Evolutionary conservation across 2,888 invertebrate species (phyloP).

Genomic region (Nebria salina): DNA sequence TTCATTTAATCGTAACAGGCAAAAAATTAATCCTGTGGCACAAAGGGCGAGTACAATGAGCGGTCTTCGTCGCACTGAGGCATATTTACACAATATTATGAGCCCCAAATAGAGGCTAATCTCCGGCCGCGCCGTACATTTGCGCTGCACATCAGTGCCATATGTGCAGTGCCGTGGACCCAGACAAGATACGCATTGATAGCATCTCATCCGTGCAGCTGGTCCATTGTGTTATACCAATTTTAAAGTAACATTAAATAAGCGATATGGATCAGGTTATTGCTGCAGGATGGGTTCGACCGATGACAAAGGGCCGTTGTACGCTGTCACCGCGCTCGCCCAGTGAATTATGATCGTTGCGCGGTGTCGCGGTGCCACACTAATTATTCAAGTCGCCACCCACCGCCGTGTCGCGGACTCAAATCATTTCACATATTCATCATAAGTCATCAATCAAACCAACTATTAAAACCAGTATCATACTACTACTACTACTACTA

Average conservation of each 20-base stretch:
- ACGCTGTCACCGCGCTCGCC: conserved; percentile 34
- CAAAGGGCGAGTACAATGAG: conserved; percentile 52
- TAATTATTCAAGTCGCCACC: not conserved
- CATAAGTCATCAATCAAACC: conserved; percentile 38
- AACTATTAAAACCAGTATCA: conserved; percentile 18
- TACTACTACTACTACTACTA: not conserved
- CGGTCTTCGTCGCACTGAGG: conserved; percentile 53
- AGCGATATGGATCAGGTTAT: conserved; percentile 56
- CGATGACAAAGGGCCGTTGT: conserved; percentile 46
- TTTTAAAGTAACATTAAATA: conserved; percentile 60
- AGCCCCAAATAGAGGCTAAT: conserved; percentile 51
- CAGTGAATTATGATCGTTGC: conserved; percentile 5
- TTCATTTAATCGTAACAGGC: conserved; percentile 54
- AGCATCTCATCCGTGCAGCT: conserved; percentile 60
- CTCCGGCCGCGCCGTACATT: conserved; percentile 1
- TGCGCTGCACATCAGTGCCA: conserved; percentile 52
- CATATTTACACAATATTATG: conserved; percentile 59
- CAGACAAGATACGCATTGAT: conserved; percentile 59
- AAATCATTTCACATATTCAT: conserved; percentile 18
- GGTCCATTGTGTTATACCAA: conserved; percentile 58
- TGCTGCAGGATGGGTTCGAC: conserved; percentile 48
- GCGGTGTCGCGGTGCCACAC: not conserved
- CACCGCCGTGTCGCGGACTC: not conserved
- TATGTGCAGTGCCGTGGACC: conserved; percentile 58
- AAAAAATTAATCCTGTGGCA: conserved; percentile 57